Conservation (phyloP, 1,140 invertebrate genomes). For the Cydia strobilella region DNA sequence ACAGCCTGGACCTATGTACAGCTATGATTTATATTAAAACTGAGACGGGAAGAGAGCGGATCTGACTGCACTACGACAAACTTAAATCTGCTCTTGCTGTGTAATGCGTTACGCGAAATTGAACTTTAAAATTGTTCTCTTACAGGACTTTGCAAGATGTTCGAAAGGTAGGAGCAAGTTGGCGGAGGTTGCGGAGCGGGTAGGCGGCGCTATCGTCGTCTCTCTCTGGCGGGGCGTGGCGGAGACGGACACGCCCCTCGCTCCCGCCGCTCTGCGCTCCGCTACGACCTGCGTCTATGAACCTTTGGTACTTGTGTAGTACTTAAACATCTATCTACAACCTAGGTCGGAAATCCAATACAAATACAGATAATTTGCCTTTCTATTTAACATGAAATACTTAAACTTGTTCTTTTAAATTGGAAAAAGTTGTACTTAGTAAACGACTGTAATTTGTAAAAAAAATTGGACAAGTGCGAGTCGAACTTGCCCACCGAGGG, state of each 20-base stretch:
- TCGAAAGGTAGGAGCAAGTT: constrained; percentile 36
- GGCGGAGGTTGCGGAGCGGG: constrained; percentile 41
- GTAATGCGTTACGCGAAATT: constrained; percentile 41
- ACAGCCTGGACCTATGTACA: constrained; percentile 71
- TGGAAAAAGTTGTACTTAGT: no score
- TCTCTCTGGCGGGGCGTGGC: constrained; percentile 69
- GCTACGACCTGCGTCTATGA: constrained; percentile 46
- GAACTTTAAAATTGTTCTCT: constrained; percentile 47
- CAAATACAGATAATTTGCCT: not conserved
- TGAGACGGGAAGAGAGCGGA: constrained; percentile 56
- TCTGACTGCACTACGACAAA: constrained; percentile 48
- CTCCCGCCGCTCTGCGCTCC: constrained; percentile 48
- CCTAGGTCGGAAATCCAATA: not conserved
- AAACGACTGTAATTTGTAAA: no score
- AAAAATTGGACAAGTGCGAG: no score
- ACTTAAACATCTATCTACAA: not conserved
- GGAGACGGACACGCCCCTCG: constrained; percentile 53
- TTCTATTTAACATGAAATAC: not conserved
- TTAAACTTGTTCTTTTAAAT: not conserved
- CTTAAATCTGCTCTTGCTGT: constrained; percentile 36
- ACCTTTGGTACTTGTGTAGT: constrained; percentile 25
- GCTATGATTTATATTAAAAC: constrained; percentile 68
- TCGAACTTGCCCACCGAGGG: no score
- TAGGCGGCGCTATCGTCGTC: constrained; percentile 64
- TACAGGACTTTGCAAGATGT: constrained; percentile 30